These are phyloP conservation scores for Pao palembangensis DNA, from an alignment of 2,113 vertebrate genomes.

Conservation along the genomic window DNA sequence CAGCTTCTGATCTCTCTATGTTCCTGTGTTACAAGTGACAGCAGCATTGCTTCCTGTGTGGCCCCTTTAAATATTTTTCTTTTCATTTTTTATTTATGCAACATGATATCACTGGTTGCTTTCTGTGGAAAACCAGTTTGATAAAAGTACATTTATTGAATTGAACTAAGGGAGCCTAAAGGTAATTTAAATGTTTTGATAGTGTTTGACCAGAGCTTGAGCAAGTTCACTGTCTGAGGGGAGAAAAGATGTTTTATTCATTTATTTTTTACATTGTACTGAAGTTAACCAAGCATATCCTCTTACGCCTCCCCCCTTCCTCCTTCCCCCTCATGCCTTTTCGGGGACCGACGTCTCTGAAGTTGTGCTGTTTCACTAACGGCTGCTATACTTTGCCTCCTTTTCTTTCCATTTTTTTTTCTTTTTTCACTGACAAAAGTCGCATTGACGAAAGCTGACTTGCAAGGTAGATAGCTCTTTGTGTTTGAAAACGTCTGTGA, in stretches of 20 bases:
- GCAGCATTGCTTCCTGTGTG: conserved; percentile 16
- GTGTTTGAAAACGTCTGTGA: conserved; percentile 75
- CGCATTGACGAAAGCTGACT: conserved; percentile 99
- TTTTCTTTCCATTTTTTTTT: conserved; percentile 77
- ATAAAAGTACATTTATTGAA: conserved; percentile 16
- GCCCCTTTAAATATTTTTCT: conserved; percentile 2
- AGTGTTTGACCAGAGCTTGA: neutral
- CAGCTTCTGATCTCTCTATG: conserved; percentile 40
- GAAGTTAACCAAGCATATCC: neutral
- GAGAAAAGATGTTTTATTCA: neutral
- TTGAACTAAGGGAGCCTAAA: conserved; percentile 6
- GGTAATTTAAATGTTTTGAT: conserved; percentile 3
- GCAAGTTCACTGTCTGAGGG: neutral
- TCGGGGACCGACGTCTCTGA: conserved; percentile 56
- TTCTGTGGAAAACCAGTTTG: conserved; percentile 14
- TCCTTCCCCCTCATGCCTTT: conserved; percentile 57
- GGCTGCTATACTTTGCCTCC: conserved; percentile 89
- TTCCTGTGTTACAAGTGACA: conserved; percentile 35
- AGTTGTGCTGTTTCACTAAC: conserved; percentile 91
- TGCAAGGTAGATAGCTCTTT: conserved; percentile 97
- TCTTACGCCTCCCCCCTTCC: conserved; percentile 1
- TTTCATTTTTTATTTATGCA: conserved; percentile 4
- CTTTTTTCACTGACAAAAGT: conserved; percentile 89
- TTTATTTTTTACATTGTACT: conserved; percentile 3
- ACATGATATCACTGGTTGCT: conserved; percentile 6